These are phyloP conservation scores for Gallinago undulata DNA, from an alignment of 2,113 vertebrate genomes.

Conservation along the genomic window DNA sequence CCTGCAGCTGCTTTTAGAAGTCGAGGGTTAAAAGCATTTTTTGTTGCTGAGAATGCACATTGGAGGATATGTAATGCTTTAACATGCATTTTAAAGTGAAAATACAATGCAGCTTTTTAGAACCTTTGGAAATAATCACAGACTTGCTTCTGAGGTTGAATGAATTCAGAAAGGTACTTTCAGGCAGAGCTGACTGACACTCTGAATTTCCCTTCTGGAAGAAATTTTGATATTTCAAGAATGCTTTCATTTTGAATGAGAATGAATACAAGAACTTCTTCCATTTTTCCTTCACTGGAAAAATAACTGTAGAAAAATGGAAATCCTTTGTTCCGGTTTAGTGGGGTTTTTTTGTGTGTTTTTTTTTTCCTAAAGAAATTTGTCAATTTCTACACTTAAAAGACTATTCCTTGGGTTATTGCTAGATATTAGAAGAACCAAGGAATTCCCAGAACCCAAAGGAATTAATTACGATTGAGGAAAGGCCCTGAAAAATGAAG, in stretches of 20 bases:
- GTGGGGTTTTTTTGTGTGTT: background rate
- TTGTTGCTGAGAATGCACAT: constrained; percentile 54
- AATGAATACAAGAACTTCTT: background rate
- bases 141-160: background rate
- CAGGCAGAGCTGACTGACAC: background rate
- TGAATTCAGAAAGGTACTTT: constrained; percentile 1
- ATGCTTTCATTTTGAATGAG: background rate
- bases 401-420: background rate
- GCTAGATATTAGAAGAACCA: background rate
- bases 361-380: background rate
- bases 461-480: background rate
- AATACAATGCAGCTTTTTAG: constrained; percentile 47
- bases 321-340: background rate
- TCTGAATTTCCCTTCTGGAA: background rate
- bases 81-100: constrained; percentile 54
- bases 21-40: constrained; percentile 64
- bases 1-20: constrained; percentile 61
- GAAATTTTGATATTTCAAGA: background rate
- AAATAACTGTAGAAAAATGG: background rate
- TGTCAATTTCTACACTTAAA: background rate
- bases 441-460: background rate
- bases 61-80: constrained; percentile 39
- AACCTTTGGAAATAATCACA: constrained; percentile 6
- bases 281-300: background rate
- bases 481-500: background rate